Evolutionary conservation across 1,140 invertebrate genomes (phyloP).

Genomic region (Lethocerus indicus): DNA sequence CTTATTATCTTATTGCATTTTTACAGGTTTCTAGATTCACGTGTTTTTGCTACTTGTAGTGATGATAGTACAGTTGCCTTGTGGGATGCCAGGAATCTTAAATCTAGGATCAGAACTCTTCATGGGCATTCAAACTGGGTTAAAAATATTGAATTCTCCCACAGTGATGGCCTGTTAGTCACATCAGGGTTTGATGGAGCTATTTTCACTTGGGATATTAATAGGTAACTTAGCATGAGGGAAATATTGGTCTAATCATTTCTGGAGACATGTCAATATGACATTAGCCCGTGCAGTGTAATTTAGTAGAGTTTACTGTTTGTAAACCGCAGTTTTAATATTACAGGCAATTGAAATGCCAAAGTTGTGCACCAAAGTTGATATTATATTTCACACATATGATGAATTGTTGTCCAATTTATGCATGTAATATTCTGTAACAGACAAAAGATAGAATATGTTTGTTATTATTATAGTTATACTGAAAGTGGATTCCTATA

Average conservation of each 20-base stretch:
- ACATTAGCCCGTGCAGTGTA: no score
- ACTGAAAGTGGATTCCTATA: conserved; percentile 60
- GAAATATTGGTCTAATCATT: no score
- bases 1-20: conserved; percentile 2
- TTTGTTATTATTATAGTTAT: conserved; percentile 27
- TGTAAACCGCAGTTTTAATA: no score
- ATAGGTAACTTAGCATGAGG: no score
- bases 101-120: conserved; percentile 53
- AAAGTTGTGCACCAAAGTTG: neutral
- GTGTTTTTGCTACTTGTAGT: conserved; percentile 82
- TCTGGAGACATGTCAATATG: no score
- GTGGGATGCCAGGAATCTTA: conserved; percentile 79
- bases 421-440: no score
- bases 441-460: no score
- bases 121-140: conserved; percentile 89
- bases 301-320: no score
- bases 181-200: conserved; percentile 87
- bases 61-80: conserved; percentile 83
- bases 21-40: conserved; percentile 66
- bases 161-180: conserved; percentile 66
- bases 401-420: no score
- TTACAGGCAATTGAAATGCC: neutral
- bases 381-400: neutral
- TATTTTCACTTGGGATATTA: conserved; percentile 90
- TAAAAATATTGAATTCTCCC: conserved; percentile 88